phyloP scores from a whole-genome alignment of 1,140 invertebrate genomes.

The Drosophila burlai region DNA sequence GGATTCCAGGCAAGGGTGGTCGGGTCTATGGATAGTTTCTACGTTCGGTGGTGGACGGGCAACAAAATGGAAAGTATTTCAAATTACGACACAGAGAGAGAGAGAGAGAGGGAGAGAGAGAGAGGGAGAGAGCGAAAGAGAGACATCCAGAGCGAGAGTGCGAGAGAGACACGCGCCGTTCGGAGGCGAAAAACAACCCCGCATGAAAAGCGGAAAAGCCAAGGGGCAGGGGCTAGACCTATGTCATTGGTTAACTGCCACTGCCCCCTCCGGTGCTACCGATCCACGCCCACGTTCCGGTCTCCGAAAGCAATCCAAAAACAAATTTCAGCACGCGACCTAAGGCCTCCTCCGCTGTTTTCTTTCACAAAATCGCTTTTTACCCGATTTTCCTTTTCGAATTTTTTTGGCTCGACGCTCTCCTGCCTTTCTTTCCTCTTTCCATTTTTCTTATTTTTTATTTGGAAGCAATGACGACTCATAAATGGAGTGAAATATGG shows the following conservation, averaged over 20 bases:
- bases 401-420: conserved; percentile 21
- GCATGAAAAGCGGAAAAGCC: not conserved
- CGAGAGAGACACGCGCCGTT: conserved; percentile 44
- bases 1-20: conserved; percentile 34
- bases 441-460: not conserved
- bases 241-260: conserved; percentile 78
- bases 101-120: not conserved
- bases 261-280: not conserved
- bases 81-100: conserved; percentile 62
- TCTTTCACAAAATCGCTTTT: conserved; percentile 21
- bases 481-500: conserved; percentile 72
- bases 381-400: conserved; percentile 23
- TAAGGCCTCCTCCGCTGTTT: not conserved
- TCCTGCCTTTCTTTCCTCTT: not conserved
- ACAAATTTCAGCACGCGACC: conserved; percentile 74
- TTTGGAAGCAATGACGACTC: conserved; percentile 69
- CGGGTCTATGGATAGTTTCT: conserved; percentile 9
- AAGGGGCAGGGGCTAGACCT: conserved; percentile 8
- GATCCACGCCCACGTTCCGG: conserved; percentile 37
- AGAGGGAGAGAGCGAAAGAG: not conserved
- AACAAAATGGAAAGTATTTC: conserved; percentile 83
- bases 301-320: conserved; percentile 73
- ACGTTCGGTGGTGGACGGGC: conserved; percentile 19
- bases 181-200: conserved; percentile 45
- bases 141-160: conserved; percentile 3